Evolutionary conservation across 2,797 vertebrate genomes (phyloP).

Genomic region (Hyperoplus immaculatus): DNA sequence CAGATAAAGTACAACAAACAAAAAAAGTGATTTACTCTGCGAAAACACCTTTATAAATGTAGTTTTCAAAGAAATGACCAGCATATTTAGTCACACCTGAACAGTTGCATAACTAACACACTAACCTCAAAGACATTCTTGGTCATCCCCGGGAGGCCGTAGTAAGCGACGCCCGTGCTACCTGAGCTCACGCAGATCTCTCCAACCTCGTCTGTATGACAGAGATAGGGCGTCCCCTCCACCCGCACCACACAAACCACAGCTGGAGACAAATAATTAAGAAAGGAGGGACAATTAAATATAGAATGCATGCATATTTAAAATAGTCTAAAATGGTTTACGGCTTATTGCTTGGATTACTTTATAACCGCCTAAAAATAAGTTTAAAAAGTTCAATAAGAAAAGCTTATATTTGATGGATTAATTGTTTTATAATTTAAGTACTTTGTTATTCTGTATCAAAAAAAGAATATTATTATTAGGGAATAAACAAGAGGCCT

Average conservation of each 20-base stretch:
- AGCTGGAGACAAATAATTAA: slow-evolving; percentile 78
- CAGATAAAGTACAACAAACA: neutral
- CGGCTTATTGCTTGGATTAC: neutral
- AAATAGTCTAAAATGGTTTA: neutral
- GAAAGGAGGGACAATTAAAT: slow-evolving; percentile 12
- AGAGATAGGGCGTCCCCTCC: slow-evolving; percentile 93
- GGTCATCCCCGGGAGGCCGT: slow-evolving; percentile 95
- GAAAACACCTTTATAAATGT: neutral
- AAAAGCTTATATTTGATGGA: neutral
- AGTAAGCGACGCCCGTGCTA: slow-evolving; percentile 90
- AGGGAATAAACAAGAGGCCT: too few species aligned
- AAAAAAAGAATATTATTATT: neutral
- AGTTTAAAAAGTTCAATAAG: too few species aligned
- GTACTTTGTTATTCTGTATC: neutral
- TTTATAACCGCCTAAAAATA: too few species aligned
- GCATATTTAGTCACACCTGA: neutral
- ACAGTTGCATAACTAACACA: slow-evolving; percentile 11
- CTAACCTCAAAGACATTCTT: slow-evolving; percentile 95
- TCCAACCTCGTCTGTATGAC: slow-evolving; percentile 94
- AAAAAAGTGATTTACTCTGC: neutral
- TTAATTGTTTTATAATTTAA: neutral
- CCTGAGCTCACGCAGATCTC: slow-evolving; percentile 94
- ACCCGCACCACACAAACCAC: slow-evolving; percentile 92
- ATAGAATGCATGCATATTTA: neutral
- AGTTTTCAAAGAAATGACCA: neutral